Evolutionary conservation across 2,797 vertebrate species (phyloP).

Genomic region (Lateolabrax maculatus): DNA sequence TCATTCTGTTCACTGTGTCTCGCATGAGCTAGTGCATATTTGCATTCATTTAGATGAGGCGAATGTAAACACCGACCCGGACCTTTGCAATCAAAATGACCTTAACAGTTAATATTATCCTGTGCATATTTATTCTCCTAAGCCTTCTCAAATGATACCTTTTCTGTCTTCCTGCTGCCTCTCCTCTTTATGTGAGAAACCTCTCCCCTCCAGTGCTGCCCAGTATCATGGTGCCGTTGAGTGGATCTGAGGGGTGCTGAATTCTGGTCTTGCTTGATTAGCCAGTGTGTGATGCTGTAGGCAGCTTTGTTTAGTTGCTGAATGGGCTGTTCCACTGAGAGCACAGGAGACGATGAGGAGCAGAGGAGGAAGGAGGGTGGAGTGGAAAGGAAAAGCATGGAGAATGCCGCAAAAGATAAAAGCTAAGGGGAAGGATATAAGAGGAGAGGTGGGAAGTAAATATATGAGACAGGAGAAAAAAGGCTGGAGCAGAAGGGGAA

Average conservation of each 20-base stretch:
- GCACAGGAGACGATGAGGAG: conserved; percentile 63
- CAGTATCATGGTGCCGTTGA: conserved; percentile 63
- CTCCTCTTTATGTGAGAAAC: conserved; percentile 18
- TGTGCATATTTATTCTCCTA: conserved; percentile 34
- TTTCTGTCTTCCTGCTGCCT: background rate
- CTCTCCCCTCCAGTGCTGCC: conserved; percentile 30
- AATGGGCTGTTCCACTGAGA: conserved; percentile 79
- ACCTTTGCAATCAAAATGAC: conserved; percentile 31
- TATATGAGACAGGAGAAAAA: conserved; percentile 70
- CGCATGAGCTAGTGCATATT: conserved; percentile 13
- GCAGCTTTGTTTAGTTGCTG: conserved; percentile 84
- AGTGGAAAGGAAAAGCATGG: conserved; percentile 55
- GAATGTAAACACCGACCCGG: conserved; percentile 18
- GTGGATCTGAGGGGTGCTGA: conserved; percentile 71
- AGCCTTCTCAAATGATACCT: conserved; percentile 16
- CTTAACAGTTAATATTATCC: conserved; percentile 22
- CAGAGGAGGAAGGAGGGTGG: conserved; percentile 58
- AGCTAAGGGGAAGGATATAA: conserved; percentile 45
- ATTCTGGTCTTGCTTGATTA: conserved; percentile 84
- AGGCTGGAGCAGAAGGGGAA: conserved; percentile 46
- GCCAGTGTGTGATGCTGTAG: conserved; percentile 77
- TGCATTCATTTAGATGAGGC: conserved; percentile 43
- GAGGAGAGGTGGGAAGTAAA: conserved; percentile 66
- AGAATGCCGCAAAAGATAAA: conserved; percentile 48
- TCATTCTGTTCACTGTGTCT: conserved; percentile 31